Conservation (phyloP, 2,888 invertebrate genomes). For the Protophormia terraenovae region DNA sequence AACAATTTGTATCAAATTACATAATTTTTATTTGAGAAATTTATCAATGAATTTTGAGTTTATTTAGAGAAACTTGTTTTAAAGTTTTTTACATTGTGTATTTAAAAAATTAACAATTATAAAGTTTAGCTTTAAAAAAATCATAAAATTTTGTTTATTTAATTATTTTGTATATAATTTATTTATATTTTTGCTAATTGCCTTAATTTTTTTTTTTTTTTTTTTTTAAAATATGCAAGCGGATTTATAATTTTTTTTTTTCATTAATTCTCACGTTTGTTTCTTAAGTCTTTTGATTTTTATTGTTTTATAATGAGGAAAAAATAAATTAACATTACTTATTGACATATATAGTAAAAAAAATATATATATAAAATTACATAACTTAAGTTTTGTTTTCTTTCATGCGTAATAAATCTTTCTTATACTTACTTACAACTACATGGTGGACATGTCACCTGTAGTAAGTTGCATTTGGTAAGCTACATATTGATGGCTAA, state of each 20-base stretch:
- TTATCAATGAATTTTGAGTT: slow-evolving; percentile 3
- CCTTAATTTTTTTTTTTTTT: too few species aligned
- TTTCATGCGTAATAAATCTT: not conserved
- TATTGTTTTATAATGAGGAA: not conserved
- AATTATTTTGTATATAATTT: not conserved
- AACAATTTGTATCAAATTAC: not conserved
- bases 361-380: slow-evolving; percentile 24
- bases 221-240: not conserved
- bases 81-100: not conserved
- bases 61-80: slow-evolving; percentile 17
- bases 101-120: not conserved
- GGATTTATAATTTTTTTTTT: not conserved
- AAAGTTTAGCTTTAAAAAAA: slow-evolving; percentile 10
- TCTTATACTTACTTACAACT: slow-evolving; percentile 10
- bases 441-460: not conserved
- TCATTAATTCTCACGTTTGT: slow-evolving; percentile 21
- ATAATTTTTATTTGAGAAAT: slow-evolving; percentile 22
- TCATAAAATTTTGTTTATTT: slow-evolving; percentile 33
- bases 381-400: slow-evolving; percentile 5
- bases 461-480: not conserved
- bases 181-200: slow-evolving; percentile 1
- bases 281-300: slow-evolving; percentile 47
- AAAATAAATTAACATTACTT: not conserved
- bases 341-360: not conserved
- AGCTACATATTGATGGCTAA: not conserved